Evolutionary conservation across 2,888 invertebrate species (phyloP).

Genomic region (Eilema depressum): DNA sequence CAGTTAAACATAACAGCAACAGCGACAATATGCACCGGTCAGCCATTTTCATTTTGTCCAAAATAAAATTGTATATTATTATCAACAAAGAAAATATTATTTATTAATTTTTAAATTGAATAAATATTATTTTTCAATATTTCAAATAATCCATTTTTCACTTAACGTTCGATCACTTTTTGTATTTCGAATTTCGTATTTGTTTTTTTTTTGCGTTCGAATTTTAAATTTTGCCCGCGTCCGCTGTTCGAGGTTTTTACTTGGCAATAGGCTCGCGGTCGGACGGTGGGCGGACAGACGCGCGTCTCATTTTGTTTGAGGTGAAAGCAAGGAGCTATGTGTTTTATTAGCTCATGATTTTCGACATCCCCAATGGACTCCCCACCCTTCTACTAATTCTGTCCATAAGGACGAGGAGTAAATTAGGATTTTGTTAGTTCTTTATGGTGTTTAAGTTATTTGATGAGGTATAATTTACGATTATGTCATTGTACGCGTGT

Average conservation of each 20-base stretch:
- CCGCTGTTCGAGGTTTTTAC: slow-evolving; percentile 70
- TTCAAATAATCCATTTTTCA: slow-evolving; percentile 51
- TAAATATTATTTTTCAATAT: slow-evolving; percentile 28
- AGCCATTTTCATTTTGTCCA: slow-evolving; percentile 68
- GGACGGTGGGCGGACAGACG: slow-evolving; percentile 66
- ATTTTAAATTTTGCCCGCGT: slow-evolving; percentile 67
- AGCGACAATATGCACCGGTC: slow-evolving; percentile 68
- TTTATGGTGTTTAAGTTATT: slow-evolving; percentile 43
- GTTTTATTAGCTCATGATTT: slow-evolving; percentile 82
- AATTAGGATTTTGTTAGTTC: slow-evolving; percentile 33
- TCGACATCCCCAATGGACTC: slow-evolving; percentile 78
- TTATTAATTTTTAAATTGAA: slow-evolving; percentile 17
- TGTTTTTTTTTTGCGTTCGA: slow-evolving; percentile 47
- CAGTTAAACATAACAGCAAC: slow-evolving; percentile 72
- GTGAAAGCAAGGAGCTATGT: slow-evolving; percentile 83
- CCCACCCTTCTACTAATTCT: slow-evolving; percentile 69
- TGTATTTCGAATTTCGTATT: slow-evolving; percentile 36
- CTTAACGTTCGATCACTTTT: slow-evolving; percentile 44
- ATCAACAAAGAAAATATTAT: slow-evolving; percentile 46
- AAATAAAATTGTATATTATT: slow-evolving; percentile 35
- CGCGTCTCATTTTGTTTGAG: slow-evolving; percentile 80
- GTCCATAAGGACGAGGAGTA: slow-evolving; percentile 47
- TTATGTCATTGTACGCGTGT: slow-evolving; percentile 53
- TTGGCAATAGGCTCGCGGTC: slow-evolving; percentile 67
- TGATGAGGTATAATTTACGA: slow-evolving; percentile 37